A percentile compares a stretch with the other conserved stretches of the same genome.
These are phyloP conservation scores for Myanophis thanlyinensis DNA, from an alignment of 2,113 vertebrate genomes.

Conservation along the genomic window DNA sequence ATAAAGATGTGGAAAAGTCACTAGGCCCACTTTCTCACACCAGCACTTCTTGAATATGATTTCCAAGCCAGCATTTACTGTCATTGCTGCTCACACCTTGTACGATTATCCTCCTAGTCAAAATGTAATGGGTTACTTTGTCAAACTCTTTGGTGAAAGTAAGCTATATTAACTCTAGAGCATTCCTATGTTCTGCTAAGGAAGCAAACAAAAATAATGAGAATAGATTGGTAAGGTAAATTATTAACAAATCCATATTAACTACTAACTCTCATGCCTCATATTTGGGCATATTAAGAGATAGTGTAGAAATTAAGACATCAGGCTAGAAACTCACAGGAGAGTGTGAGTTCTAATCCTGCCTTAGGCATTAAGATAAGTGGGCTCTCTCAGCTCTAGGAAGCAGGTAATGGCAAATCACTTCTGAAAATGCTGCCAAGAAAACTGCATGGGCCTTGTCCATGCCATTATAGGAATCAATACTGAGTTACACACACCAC, in stretches of 20 bases:
- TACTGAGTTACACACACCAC: not conserved
- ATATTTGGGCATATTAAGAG: not conserved
- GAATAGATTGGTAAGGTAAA: not conserved
- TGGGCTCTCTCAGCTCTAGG: not conserved
- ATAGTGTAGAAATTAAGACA: not conserved
- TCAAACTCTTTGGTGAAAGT: not conserved
- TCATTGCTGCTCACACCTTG: not conserved
- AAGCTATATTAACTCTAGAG: not conserved
- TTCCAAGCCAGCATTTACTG: not conserved
- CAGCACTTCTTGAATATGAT: not conserved
- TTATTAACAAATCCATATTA: not conserved
- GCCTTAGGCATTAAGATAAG: not conserved
- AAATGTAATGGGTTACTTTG: not conserved
- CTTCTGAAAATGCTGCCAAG: not conserved
- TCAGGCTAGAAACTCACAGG: not conserved
- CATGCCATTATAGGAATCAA: not conserved
- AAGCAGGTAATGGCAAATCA: not conserved
- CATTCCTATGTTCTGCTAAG: not conserved
- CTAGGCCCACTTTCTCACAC: not conserved
- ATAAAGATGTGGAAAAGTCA: not conserved
- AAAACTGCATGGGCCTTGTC: not conserved
- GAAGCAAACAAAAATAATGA: not conserved
- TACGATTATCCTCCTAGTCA: not conserved
- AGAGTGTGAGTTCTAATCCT: not conserved
- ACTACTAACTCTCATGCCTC: not conserved